Evolutionary conservation across 2,113 vertebrate species (phyloP), one percentile per base, ranked within the genome.

Genomic region (Lutjanus erythropterus): DNA sequence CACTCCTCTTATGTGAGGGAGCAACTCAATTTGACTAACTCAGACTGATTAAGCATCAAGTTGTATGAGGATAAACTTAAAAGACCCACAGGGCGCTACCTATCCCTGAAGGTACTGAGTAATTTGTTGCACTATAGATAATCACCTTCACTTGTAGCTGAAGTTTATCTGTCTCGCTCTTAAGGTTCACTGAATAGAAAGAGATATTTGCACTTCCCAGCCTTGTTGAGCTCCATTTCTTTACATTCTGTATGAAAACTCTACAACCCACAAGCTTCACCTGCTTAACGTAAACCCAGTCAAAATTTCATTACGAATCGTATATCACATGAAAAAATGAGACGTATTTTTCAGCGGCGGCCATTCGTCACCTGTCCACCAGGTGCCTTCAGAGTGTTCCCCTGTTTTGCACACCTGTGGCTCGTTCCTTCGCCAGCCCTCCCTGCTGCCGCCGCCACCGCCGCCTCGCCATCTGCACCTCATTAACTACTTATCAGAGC

Each of bases 381-480:
- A 52, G 71, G 18, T 49, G 71, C 14, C 31, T 56, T 52, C 59
- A 21, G 33, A 37, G 59, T 50, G 42, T 18, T 7, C 14, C 14
- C 6, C 29, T 25, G 9, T 5, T 23, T 18, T 60, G 70, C 70
- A 60, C 29, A 61, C 70, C 70, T 60, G 70, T 23, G 21, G 21
- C 19, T 72, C 21, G 14, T 33, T 33, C 6, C 19, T 19, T 35
- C 39, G 18, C 46, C 33, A 55, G n/a, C 25, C 23, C 41, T 6
- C 23, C 60, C 37, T 16, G 37, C 37, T 42, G 39, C 29, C 31
- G n/a, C 27, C n/a, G n/a, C n/a, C n/a, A n/a, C n/a, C n/a, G n/a
- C 44, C 16, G 47, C 47, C 14, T 37, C 66, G 19, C 49, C n/a
- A 41, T 25, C 66, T 69, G 66, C 33, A 27, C 33, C 49, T 69